Evolutionary conservation across 1,140 invertebrate species (phyloP).

Genomic region (Drosophila lowei): DNA sequence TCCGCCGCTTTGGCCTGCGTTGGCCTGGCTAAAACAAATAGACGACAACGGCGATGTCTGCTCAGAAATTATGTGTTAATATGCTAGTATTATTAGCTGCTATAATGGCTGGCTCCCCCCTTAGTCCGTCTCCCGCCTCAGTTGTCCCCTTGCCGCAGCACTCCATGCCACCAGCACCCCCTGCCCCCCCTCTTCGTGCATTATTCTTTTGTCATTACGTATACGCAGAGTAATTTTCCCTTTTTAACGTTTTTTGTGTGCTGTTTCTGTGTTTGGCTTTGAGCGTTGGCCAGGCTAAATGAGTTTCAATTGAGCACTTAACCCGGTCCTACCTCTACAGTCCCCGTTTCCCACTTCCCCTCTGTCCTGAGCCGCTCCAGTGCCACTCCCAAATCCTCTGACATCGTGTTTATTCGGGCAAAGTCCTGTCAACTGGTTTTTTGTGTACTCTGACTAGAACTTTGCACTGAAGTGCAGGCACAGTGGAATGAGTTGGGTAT

Average conservation of each 20-base stretch:
- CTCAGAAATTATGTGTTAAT: constrained; percentile 76
- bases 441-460: constrained; percentile 16
- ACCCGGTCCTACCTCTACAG: constrained; percentile 15
- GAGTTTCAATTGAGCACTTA: constrained; percentile 62
- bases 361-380: neutral
- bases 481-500: no score
- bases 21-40: constrained; percentile 65
- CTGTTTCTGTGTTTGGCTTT: constrained; percentile 29
- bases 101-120: constrained; percentile 50
- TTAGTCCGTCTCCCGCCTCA: neutral
- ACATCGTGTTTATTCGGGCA: constrained; percentile 3
- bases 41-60: constrained; percentile 47
- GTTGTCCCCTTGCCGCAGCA: neutral
- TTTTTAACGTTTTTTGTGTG: neutral
- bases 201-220: constrained; percentile 53
- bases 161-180: no score
- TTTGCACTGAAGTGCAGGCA: constrained; percentile 2
- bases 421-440: constrained; percentile 41
- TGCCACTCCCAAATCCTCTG: no score
- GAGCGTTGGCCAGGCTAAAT: constrained; percentile 41
- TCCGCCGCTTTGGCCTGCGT: constrained; percentile 32
- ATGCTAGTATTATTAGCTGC: constrained; percentile 79
- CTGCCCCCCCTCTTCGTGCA: neutral
- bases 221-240: constrained; percentile 49
- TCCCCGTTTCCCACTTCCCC: neutral